Evolutionary conservation across 2,888 invertebrate genomes (phyloP), one percentile per base, ranked within the genome.

Genomic region (Orthosia gothica): DNA sequence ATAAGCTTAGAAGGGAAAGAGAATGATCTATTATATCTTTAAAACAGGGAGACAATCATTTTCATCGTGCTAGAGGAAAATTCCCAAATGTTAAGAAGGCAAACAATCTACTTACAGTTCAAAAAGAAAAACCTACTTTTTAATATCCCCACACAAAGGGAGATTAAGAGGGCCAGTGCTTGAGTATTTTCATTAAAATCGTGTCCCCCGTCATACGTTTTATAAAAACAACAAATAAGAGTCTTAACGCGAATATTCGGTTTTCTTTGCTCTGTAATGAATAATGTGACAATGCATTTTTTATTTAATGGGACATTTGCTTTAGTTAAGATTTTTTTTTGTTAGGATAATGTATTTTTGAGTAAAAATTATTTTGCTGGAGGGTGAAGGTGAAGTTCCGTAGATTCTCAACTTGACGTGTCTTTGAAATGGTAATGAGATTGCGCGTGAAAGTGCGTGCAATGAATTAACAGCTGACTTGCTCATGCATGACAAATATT

Each of bases 161-260:
- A 86, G 91, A 89, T 90, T 89, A 90, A 82, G 81, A 78, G 79
- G 70, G 68, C 70, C 64, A 78, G 77, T 83, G 80, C 86, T 89
- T 83, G 83, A 86, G 87, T 89, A 84, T 88, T 88, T 91, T 91
- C 90, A 90, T 91, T 90, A 90, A 90, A 89, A 88, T 88, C 83
- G 79, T 88, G 89, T 83, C 89, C 86, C 88, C 88, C 81, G 83
- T 88, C 92, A 91, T 92, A 91, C 88, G 88, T 92, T 91, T 91
- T 87, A 90, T 88, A 90, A 88, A 85, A 89, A 88, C 88, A 92
- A 91, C 91, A 93, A 93, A 92, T 92, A 93, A 93, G 92, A 87
- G 85, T 92, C 91, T 94, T 92, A 90, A 90, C 66, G 76, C 65
- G 85, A 86, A 87, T 88, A 87, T 90, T 89, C 90, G 84, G 88